Evolutionary conservation across 2,113 vertebrate species (phyloP), one percentile per base, ranked within the genome.

Genomic region (Indicator maculatus): DNA sequence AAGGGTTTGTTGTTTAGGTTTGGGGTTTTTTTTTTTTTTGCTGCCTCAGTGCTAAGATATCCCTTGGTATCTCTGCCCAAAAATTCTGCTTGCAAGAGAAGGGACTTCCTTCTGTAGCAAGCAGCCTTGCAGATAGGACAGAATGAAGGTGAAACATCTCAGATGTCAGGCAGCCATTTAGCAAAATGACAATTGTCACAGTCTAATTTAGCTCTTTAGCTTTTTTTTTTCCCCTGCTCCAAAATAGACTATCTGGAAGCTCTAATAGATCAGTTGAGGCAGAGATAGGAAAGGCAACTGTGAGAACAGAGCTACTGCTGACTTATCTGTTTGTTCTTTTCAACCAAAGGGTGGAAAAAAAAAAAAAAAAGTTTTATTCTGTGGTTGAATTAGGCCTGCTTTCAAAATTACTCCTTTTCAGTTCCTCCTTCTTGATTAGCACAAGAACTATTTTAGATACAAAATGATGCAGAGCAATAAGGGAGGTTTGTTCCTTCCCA

Each of bases 41-140:
- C 9, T 85, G 1, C 28, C 18, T 2, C 12, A 14, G 2, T 0
- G 45, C 9, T 10, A 28, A 39, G 20, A 55, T 0, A 44, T 44
- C 41, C 41, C 41, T 44, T 44, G 0, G 12, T 71, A 11, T 4
- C 39, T 73, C 56, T 17, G 18, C 26, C 18, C 27, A 6, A n/a
- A 75, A 59, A 30, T 24, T 28, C 11, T 58, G 16, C 45, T 84
- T 66, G 23, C 21, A 47, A 14, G 31, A 44, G 8, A 12, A 63
- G 9, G 15, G n/a, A 45, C 24, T 31, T 38, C 4, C 3, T 30
- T 31, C 24, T 59, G 3, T 15, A 21, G 41, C 18, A 89, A 90
- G 45, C 36, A 71, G 11, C 41, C 13, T 58, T 2, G 0, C 10
- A n/a, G 15, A 55, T 5, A 81, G 65, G 61, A 85, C 41, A n/a